These are phyloP conservation scores for Pyrocoelia pectoralis DNA, from an alignment of 2,888 invertebrate genomes.

Conservation along the genomic window DNA sequence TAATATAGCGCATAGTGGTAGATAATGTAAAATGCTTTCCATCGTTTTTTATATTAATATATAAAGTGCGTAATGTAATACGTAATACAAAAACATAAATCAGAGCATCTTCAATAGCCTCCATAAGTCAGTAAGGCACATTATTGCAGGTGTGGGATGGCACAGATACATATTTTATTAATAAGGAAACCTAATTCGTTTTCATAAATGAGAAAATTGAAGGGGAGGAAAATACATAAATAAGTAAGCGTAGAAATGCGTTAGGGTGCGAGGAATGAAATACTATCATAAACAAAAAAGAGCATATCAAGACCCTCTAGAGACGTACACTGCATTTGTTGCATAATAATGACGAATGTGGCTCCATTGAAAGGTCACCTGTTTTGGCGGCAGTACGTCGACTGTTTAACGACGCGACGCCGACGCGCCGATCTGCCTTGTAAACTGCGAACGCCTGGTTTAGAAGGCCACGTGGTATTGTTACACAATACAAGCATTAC, in stretches of 20 bases:
- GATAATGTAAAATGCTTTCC: slow-evolving; percentile 29
- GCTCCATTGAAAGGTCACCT: slow-evolving; percentile 43
- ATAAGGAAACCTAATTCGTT: slow-evolving; percentile 29
- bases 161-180: slow-evolving; percentile 30
- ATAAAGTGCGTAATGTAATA: slow-evolving; percentile 18
- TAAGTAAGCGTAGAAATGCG: slow-evolving; percentile 26
- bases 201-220: slow-evolving; percentile 30
- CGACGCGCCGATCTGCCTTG: not conserved
- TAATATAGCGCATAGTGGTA: slow-evolving; percentile 18
- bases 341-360: slow-evolving; percentile 46
- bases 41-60: slow-evolving; percentile 27
- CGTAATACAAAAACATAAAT: slow-evolving; percentile 26
- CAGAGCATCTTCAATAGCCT: slow-evolving; percentile 28
- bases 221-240: slow-evolving; percentile 29
- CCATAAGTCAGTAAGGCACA: slow-evolving; percentile 17
- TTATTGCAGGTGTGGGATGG: slow-evolving; percentile 32
- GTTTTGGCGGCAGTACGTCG: slow-evolving; percentile 35
- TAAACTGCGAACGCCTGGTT: not conserved
- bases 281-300: slow-evolving; percentile 26
- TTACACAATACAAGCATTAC: too few relatives aligned
- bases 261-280: slow-evolving; percentile 23
- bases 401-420: slow-evolving; percentile 14
- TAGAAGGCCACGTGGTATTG: too few relatives aligned
- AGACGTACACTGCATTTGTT: slow-evolving; percentile 29
- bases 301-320: slow-evolving; percentile 24